A percentile compares a stretch with the other conserved stretches of the same genome.
phyloP scores from a whole-genome alignment of 1,140 invertebrate genomes.

The roundworm (Caenorhabditis elegans) region DNA sequence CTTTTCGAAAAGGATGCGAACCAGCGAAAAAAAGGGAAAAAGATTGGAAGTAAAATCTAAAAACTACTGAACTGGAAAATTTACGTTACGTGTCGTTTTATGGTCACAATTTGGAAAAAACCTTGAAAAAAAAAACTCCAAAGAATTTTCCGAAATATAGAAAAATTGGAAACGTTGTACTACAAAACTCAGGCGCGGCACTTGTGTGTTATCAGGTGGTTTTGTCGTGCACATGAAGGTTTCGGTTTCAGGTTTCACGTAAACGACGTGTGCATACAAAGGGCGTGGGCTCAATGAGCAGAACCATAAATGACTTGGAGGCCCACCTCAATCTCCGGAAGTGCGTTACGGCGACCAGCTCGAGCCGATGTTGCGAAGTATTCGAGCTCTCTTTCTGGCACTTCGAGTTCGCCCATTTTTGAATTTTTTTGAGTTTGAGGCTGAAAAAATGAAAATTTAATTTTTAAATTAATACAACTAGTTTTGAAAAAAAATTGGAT shows the following conservation, averaged over 20 bases:
- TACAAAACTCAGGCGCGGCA: no score
- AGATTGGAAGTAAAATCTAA: not conserved
- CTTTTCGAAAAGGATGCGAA: no score
- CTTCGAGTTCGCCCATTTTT: conserved; percentile 32
- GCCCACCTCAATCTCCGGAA: conserved; percentile 41
- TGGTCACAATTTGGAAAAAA: no score
- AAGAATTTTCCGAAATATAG: not conserved
- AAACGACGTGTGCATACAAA: not conserved
- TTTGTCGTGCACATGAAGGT: not conserved
- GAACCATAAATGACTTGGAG: not conserved
- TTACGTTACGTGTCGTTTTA: no score
- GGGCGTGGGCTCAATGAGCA: not conserved
- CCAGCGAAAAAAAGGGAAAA: not conserved
- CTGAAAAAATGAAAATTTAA: not conserved
- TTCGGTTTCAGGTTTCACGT: conserved; percentile 32
- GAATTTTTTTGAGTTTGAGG: not conserved
- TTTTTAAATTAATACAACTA: no score
- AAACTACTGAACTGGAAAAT: conserved; percentile 3
- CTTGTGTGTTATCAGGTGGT: not conserved
- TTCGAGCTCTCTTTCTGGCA: conserved; percentile 2
- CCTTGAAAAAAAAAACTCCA: no score
- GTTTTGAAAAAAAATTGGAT: no score
- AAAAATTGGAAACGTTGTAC: no score
- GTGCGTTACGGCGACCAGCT: conserved; percentile 37
- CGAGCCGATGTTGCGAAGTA: conserved; percentile 31